phyloP scores from a whole-genome alignment of 2,888 invertebrate species.

The Dryobota labecula region DNA sequence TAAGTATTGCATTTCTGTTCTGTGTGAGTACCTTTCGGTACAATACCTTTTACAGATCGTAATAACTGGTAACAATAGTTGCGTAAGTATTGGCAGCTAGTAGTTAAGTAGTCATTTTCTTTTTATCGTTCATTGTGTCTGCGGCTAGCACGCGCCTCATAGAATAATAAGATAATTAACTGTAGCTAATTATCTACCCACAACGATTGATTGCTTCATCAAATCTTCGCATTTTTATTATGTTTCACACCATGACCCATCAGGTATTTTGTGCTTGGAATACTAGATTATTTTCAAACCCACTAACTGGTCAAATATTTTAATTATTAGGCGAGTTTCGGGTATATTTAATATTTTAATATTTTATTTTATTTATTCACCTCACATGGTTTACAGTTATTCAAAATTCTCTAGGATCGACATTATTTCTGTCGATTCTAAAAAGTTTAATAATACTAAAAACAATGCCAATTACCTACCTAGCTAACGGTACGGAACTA shows the following conservation, averaged over 20 bases:
- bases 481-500: slow-evolving; percentile 66
- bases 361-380: not conserved
- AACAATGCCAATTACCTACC: slow-evolving; percentile 43
- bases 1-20: slow-evolving; percentile 60
- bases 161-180: slow-evolving; percentile 62
- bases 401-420: not conserved
- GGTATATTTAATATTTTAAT: too few species aligned
- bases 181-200: slow-evolving; percentile 46
- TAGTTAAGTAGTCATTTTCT: slow-evolving; percentile 40
- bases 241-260: not conserved
- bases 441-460: slow-evolving; percentile 29
- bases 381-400: not conserved
- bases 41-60: slow-evolving; percentile 48
- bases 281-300: not conserved
- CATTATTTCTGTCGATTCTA: slow-evolving; percentile 17
- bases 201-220: slow-evolving; percentile 36
- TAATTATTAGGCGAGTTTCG: not conserved
- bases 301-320: not conserved
- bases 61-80: slow-evolving; percentile 43
- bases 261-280: not conserved
- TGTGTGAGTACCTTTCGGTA: slow-evolving; percentile 52
- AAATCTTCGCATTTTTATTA: slow-evolving; percentile 1
- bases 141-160: slow-evolving; percentile 55
- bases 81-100: slow-evolving; percentile 47
- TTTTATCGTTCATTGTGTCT: slow-evolving; percentile 62